Percentiles rank a stretch among this genome's conserved stretches.
Conservation (phyloP, 1,140 invertebrate genomes). For the Cephus cinctus region DNA sequence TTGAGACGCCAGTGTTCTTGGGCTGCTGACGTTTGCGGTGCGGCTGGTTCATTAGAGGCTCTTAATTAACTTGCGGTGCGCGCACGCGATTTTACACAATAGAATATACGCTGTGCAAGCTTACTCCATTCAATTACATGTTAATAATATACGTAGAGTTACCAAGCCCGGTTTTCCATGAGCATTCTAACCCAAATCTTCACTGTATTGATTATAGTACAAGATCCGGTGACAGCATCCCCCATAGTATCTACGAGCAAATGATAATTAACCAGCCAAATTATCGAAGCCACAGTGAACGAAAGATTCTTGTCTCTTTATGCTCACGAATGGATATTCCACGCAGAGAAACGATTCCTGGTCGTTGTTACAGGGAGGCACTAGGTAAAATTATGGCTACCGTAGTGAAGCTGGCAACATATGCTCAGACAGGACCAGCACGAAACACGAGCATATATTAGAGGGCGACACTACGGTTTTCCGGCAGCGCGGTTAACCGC, state of each 20-base stretch:
- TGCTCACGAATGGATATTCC: no score
- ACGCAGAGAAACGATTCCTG: no score
- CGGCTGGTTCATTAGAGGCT: conserved; percentile 53
- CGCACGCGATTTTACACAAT: conserved; percentile 52
- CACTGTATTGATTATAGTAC: no score
- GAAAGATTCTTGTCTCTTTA: no score
- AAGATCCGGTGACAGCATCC: no score
- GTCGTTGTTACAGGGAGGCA: not conserved
- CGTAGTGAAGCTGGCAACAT: conserved; percentile 45
- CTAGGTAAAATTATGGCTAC: not conserved
- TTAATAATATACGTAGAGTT: conserved; percentile 53
- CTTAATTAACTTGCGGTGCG: conserved; percentile 54
- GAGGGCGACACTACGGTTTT: conserved; percentile 51
- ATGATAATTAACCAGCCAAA: no score
- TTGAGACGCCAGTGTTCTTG: conserved; percentile 49
- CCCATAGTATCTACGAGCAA: no score
- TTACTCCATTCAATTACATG: conserved; percentile 50
- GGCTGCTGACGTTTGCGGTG: conserved; percentile 45
- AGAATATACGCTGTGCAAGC: conserved; percentile 31
- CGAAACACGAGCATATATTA: conserved; percentile 47
- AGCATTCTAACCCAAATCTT: no score
- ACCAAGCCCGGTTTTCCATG: no score
- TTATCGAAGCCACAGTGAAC: no score
- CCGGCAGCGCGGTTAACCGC: conserved; percentile 52
- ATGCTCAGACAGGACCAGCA: conserved; percentile 50